phyloP scores from a whole-genome alignment of 2,113 vertebrate genomes.

The Xiphophorus maculatus region DNA sequence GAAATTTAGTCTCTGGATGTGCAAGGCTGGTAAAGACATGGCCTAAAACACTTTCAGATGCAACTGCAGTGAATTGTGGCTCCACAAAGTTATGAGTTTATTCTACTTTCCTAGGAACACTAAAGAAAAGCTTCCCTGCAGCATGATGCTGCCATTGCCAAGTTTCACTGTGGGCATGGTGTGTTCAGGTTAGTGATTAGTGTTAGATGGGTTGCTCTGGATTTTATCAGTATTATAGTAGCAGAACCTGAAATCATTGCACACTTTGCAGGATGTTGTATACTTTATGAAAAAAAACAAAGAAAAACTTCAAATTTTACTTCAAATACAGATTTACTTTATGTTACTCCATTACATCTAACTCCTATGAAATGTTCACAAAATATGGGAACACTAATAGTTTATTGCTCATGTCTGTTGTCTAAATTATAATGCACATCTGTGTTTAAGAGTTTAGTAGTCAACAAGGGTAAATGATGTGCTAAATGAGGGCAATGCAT shows the following conservation, averaged over 20 bases:
- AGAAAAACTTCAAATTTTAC: too few relatives aligned
- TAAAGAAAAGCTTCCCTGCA: background rate
- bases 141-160: background rate
- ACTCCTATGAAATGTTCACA: background rate
- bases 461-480: slow-evolving; percentile 46
- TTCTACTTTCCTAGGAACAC: background rate
- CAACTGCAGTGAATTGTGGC: background rate
- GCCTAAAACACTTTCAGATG: background rate
- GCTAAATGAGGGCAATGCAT: slow-evolving; percentile 55
- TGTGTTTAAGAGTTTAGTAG: slow-evolving; percentile 36
- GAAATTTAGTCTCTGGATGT: too few relatives aligned
- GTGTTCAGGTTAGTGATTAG: background rate
- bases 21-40: too few relatives aligned
- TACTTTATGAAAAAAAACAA: background rate
- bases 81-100: background rate
- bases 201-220: background rate
- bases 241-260: background rate
- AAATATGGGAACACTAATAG: too few relatives aligned
- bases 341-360: background rate
- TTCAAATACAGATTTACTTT: too few relatives aligned
- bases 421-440: slow-evolving; percentile 6
- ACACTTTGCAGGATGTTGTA: background rate
- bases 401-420: background rate
- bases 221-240: background rate
- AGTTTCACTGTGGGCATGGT: background rate